Evolutionary conservation across 2,888 invertebrate genomes (phyloP).

Genomic region (Protonemura montana): DNA sequence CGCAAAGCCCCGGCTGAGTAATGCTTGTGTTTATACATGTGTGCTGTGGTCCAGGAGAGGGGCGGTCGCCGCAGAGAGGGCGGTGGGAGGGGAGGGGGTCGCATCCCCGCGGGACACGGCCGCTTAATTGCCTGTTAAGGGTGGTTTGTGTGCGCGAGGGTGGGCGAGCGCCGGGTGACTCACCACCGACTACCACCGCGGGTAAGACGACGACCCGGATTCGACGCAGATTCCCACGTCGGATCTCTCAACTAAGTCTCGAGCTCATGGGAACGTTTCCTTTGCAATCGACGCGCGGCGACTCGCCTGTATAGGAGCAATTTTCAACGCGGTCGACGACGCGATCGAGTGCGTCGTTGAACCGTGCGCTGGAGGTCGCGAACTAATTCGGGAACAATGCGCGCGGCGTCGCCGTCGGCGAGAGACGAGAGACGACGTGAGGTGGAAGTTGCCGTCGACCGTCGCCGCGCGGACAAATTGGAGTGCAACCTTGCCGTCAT

Average conservation of each 20-base stretch:
- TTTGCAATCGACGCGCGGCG: no score
- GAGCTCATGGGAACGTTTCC: no score
- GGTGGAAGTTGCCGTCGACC: no score
- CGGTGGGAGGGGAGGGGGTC: background rate
- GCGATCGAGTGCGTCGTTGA: background rate
- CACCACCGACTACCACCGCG: background rate
- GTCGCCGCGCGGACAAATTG: background rate
- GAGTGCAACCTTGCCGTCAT: background rate
- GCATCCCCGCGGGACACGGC: background rate
- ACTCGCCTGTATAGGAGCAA: no score
- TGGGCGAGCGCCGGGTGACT: background rate
- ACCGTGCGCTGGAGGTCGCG: background rate
- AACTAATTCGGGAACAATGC: background rate
- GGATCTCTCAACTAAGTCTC: no score
- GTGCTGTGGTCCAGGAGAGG: background rate
- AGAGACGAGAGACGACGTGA: no score
- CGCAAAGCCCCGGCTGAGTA: background rate
- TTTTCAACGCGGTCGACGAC: no score
- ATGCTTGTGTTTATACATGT: background rate
- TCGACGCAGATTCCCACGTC: no score
- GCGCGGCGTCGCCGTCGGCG: background rate
- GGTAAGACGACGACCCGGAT: background rate
- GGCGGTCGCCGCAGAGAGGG: no score
- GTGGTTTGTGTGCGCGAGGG: background rate
- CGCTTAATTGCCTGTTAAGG: slow-evolving; percentile 12